Evolutionary conservation across 2,113 vertebrate genomes (phyloP).

Genomic region (Syngnathus floridae): DNA sequence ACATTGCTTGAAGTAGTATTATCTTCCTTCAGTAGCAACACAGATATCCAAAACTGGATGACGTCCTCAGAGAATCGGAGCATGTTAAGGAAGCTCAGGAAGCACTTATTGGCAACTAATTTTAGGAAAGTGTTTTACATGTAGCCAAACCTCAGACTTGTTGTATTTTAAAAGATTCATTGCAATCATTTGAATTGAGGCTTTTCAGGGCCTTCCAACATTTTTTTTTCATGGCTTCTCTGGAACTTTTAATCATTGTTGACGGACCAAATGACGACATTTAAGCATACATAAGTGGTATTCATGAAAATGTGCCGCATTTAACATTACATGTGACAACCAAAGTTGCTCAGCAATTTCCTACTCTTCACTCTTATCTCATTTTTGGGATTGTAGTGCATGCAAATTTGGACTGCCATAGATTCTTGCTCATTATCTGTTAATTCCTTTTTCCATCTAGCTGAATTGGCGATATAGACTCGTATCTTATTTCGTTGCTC

Average conservation of each 20-base stretch:
- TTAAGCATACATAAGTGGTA: not conserved
- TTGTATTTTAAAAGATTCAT: constrained; percentile 23
- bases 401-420: constrained; percentile 2
- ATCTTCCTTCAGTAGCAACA: constrained; percentile 29
- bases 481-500: constrained; percentile 30
- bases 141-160: constrained; percentile 28
- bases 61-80: constrained; percentile 7
- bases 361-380: not conserved
- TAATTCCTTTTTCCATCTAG: constrained; percentile 26
- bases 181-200: constrained; percentile 19
- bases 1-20: constrained; percentile 31
- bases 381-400: constrained; percentile 6
- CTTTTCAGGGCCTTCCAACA: constrained; percentile 15
- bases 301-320: not conserved
- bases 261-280: not conserved
- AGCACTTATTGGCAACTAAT: constrained; percentile 24
- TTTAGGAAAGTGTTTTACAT: constrained; percentile 23
- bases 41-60: constrained; percentile 15
- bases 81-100: constrained; percentile 18
- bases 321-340: constrained; percentile 7
- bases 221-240: not conserved
- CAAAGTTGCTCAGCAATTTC: constrained; percentile 5
- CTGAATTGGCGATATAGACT: constrained; percentile 39
- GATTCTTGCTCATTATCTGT: constrained; percentile 21
- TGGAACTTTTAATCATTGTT: not conserved